These are phyloP conservation scores for Corythoichthys haematopterus DNA, from an alignment of 2,113 vertebrate genomes.

Conservation along the genomic window DNA sequence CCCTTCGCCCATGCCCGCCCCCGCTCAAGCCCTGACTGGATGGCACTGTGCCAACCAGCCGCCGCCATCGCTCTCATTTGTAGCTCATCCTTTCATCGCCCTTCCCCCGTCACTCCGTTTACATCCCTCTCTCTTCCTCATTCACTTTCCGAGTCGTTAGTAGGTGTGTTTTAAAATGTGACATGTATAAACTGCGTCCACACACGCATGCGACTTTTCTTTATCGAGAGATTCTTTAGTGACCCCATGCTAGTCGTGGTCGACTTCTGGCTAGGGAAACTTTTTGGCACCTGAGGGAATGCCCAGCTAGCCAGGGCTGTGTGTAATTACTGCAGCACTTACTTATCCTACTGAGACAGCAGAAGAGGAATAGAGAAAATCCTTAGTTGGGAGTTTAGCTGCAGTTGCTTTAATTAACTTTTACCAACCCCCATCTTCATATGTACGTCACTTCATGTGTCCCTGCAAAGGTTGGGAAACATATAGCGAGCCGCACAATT, in stretches of 20 bases:
- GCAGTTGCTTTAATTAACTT: constrained; percentile 70
- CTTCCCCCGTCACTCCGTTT: constrained; percentile 64
- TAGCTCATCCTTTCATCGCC: constrained; percentile 67
- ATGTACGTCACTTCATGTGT: constrained; percentile 36
- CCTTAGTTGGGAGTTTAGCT: constrained; percentile 53
- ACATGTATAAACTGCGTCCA: constrained; percentile 5
- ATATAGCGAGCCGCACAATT: constrained; percentile 28
- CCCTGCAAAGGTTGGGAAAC: constrained; percentile 17
- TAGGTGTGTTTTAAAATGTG: constrained; percentile 13
- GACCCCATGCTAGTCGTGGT: not conserved
- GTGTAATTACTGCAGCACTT: constrained; percentile 58
- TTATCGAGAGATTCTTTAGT: not conserved
- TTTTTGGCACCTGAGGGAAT: constrained; percentile 61
- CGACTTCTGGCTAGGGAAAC: constrained; percentile 34
- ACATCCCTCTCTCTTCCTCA: constrained; percentile 52
- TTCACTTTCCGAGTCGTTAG: constrained; percentile 41
- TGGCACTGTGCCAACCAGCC: constrained; percentile 75
- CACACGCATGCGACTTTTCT: constrained; percentile 7
- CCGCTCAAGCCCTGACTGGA: constrained; percentile 72
- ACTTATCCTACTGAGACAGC: constrained; percentile 63
- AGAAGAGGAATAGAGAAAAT: constrained; percentile 45
- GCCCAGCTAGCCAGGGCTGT: constrained; percentile 32
- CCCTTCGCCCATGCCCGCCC: constrained; percentile 68
- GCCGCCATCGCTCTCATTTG: constrained; percentile 72
- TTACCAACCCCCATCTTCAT: constrained; percentile 51